Evolutionary conservation across 2,888 invertebrate genomes (phyloP), one percentile per base, ranked within the genome.

Genomic region (Sphinx pinastri): DNA sequence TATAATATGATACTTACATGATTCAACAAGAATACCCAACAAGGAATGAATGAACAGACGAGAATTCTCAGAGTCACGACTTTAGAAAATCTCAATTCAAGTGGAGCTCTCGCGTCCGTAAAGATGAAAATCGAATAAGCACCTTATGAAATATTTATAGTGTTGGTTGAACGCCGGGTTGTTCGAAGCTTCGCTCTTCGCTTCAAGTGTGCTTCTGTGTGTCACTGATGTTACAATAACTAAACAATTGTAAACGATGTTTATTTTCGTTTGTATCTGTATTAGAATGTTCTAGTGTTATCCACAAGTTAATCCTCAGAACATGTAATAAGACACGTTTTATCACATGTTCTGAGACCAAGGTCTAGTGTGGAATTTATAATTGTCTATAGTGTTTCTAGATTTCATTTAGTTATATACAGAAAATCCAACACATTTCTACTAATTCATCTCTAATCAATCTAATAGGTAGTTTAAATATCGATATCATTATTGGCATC

Each of bases 141-240:
- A 75, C 72, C 74, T 78, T 77, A 80, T 81, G 77, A 82, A 81
- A 82, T 79, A 80, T 82, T 80, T 78, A 81, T 80, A 73, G 70
- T 72, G 67, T 55, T 60, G 68, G 69, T 54, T 19, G 60, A 69
- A 54, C 45, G 25, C 14, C 38, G 16, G 54, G 19, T 54, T 63
- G 51, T 52, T 69, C 6, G 12, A 19, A 45, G 45, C 31, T 14
- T 16, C 55, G 45, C 52, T 45, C 11, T 38, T 47, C 19, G 19
- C 10, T 57, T 25, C 25, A 57, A 25, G 57, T 25, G 25, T 25
- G 57, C 25, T 31, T 25, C 25, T 25, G 6, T 57, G 19, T 25
- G 12, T 10, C 13, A 5, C 2, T 25, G 25, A 10, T 57, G 19
- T 25, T 57, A 38, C 38, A 38, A 13, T 25, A 57, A 31, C 13